A percentile compares a stretch with the other conserved stretches of the same genome.
phyloP scores from a whole-genome alignment of 2,888 invertebrate species.

The Eilema sororculum region DNA sequence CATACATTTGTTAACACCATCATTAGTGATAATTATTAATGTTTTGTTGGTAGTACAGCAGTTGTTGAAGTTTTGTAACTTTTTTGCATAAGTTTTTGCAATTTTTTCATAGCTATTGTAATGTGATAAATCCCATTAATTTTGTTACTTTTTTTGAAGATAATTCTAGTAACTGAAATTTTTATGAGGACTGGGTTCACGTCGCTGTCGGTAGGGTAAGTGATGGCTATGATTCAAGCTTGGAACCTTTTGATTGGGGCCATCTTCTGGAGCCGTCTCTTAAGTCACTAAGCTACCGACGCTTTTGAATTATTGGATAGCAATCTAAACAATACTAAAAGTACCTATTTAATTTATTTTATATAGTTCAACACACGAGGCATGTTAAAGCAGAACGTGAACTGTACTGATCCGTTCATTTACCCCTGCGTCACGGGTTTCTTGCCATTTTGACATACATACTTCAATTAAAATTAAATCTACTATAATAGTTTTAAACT shows the following conservation, averaged over 20 bases:
- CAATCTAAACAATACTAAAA: no score
- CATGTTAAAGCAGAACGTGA: not conserved
- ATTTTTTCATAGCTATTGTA: not conserved
- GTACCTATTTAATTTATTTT: no score
- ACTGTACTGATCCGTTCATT: not conserved
- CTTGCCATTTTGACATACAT: not conserved
- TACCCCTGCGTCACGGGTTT: not conserved
- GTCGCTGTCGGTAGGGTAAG: no score
- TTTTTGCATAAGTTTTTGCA: slow-evolving; percentile 15
- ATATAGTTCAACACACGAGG: not conserved
- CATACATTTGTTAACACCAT: slow-evolving; percentile 64
- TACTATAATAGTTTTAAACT: not conserved
- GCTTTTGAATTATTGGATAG: no score
- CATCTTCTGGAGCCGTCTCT: no score
- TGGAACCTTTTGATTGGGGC: no score
- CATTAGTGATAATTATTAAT: slow-evolving; percentile 65
- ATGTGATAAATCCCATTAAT: not conserved
- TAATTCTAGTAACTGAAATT: no score
- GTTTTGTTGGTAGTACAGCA: slow-evolving; percentile 60
- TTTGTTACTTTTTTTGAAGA: no score
- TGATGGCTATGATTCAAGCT: no score
- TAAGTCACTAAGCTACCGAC: no score
- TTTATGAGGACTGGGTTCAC: no score
- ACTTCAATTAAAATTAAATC: not conserved
- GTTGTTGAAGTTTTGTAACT: slow-evolving; percentile 9